These are phyloP conservation scores for Bolinopsis microptera DNA, from an alignment of 37 sponge, comb jelly and placozoan species.

Conservation along the genomic window DNA sequence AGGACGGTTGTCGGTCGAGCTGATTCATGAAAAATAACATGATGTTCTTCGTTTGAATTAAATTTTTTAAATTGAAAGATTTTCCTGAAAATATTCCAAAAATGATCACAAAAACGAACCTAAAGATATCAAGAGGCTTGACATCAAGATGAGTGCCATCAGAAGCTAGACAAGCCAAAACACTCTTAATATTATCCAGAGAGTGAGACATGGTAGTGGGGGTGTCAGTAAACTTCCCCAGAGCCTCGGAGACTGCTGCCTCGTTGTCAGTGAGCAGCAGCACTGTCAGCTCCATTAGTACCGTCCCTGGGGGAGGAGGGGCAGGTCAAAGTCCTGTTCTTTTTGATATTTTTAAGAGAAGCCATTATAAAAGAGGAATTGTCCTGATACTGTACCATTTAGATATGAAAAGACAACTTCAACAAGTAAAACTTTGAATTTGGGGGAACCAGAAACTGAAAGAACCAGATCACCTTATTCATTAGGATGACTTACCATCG, in stretches of 20 bases:
- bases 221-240: background rate
- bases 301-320: slow-evolving; percentile 17
- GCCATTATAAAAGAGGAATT: too few species aligned
- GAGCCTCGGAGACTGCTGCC: background rate
- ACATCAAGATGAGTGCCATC: background rate
- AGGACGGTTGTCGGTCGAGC: too few species aligned
- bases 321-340: too few species aligned
- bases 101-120: too few species aligned
- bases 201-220: slow-evolving; percentile 45
- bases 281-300: slow-evolving; percentile 21
- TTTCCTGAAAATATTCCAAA: too few species aligned
- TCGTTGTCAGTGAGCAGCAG: background rate
- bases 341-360: too few species aligned
- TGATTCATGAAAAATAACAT: too few species aligned
- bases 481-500: background rate
- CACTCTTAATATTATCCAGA: slow-evolving; percentile 32
- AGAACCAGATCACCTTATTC: background rate
- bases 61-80: too few species aligned
- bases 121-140: slow-evolving; percentile 38
- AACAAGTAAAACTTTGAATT: too few species aligned
- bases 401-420: too few species aligned
- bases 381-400: too few species aligned
- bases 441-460: background rate
- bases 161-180: background rate
- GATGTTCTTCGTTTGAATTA: too few species aligned